A percentile compares a stretch with the other conserved stretches of the same genome.
phyloP scores from a whole-genome alignment of 2,113 vertebrate genomes.

The Brachionichthys hirsutus region DNA sequence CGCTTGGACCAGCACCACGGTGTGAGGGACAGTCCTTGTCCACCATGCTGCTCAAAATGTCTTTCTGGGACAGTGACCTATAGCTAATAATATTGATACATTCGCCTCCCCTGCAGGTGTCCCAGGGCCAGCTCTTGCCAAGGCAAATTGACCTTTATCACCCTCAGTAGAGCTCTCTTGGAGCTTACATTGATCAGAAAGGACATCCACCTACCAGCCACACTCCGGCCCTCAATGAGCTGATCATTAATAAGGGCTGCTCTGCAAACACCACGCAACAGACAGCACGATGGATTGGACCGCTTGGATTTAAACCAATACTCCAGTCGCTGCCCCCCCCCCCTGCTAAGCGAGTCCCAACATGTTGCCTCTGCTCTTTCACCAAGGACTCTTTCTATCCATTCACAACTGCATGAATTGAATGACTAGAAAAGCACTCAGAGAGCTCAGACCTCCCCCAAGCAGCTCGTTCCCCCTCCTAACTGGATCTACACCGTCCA shows the following conservation, averaged over 20 bases:
- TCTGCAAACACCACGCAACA: conserved; percentile 76
- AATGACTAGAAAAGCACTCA: too few relatives aligned
- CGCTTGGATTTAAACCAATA: conserved; percentile 66
- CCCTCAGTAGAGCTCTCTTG: conserved; percentile 47
- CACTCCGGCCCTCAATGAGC: conserved; percentile 56
- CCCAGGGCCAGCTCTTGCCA: too few relatives aligned
- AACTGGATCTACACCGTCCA: too few relatives aligned
- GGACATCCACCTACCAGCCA: conserved; percentile 40
- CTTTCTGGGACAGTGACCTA: neutral
- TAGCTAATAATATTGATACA: conserved; percentile 11
- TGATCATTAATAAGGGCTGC: conserved; percentile 83
- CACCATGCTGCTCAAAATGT: conserved; percentile 2
- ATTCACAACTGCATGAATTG: conserved; percentile 65
- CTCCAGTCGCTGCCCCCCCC: too few relatives aligned
- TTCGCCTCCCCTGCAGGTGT: conserved; percentile 3
- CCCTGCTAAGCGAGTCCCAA: conserved; percentile 62
- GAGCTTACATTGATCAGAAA: conserved; percentile 63
- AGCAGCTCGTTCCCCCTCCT: too few relatives aligned
- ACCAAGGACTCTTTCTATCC: conserved; percentile 54
- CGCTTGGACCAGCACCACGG: too few relatives aligned
- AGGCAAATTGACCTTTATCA: conserved; percentile 56
- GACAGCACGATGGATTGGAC: conserved; percentile 81
- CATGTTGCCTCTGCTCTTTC: conserved; percentile 63
- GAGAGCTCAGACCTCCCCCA: too few relatives aligned
- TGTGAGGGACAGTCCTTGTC: too few relatives aligned